Percentiles rank a stretch among this genome's conserved stretches.
These are phyloP conservation scores for Neomonachus schauinslandi DNA, from an alignment of 2,113 vertebrate species.

Conservation along the genomic window DNA sequence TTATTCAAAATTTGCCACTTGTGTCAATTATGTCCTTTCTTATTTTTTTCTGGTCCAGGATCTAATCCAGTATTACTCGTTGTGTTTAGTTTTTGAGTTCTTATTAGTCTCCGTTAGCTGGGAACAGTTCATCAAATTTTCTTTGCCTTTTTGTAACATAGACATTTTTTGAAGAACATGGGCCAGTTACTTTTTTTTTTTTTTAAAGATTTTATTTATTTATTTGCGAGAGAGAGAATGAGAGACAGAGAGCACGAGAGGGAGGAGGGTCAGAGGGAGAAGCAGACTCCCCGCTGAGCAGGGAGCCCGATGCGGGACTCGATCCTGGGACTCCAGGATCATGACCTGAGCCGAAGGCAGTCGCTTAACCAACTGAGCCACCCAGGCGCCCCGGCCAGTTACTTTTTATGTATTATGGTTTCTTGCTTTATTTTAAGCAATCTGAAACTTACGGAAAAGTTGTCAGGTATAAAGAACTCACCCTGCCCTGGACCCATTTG, in stretches of 20 bases:
- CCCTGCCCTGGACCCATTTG: background rate
- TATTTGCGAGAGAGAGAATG: too few relatives aligned
- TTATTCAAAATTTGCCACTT: background rate
- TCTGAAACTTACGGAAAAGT: background rate
- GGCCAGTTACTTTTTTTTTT: background rate
- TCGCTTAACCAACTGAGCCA: too few relatives aligned
- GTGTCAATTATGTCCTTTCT: background rate
- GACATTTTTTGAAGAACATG: constrained; percentile 13
- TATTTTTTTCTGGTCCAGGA: background rate
- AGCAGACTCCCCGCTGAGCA: too few relatives aligned
- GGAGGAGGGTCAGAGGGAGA: too few relatives aligned
- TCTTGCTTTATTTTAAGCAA: constrained; percentile 39
- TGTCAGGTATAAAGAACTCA: background rate
- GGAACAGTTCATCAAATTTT: constrained; percentile 23
- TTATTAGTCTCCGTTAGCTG: background rate
- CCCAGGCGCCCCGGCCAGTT: too few relatives aligned
- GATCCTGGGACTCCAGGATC: too few relatives aligned
- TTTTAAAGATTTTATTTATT: too few relatives aligned
- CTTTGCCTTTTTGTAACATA: background rate
- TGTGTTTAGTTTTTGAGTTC: constrained; percentile 27
- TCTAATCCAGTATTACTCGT: background rate
- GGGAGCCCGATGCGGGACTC: too few relatives aligned
- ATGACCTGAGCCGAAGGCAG: too few relatives aligned
- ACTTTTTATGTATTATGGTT: background rate
- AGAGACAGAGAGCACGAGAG: too few relatives aligned